A percentile compares a stretch with the other conserved stretches of the same genome.
Evolutionary conservation across 2,113 vertebrate species (phyloP).

Genomic region (Ptychochromis oligacanthus): DNA sequence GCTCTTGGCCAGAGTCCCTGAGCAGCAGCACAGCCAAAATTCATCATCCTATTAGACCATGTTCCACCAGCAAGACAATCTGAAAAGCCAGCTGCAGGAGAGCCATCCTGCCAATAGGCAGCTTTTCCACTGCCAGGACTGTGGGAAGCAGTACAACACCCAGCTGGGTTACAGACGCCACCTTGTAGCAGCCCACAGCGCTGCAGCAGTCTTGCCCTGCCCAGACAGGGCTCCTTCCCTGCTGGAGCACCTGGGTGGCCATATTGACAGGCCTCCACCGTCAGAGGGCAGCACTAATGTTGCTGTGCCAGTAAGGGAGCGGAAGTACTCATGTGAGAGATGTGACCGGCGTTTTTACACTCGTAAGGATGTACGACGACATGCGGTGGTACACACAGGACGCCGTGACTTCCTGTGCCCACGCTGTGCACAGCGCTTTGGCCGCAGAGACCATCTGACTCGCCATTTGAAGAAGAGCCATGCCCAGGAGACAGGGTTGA

Average conservation of each 20-base stretch:
- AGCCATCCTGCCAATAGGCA: conserved; percentile 87
- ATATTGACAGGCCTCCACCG: conserved; percentile 86
- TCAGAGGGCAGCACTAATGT: conserved; percentile 55
- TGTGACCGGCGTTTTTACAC: conserved; percentile 97
- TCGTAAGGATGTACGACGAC: conserved; percentile 93
- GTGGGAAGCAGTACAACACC: conserved; percentile 97
- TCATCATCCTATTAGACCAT: conserved; percentile 88
- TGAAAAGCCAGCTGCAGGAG: conserved; percentile 93
- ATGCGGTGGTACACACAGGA: conserved; percentile 95
- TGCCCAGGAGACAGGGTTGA: conserved; percentile 88
- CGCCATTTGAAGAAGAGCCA: conserved; percentile 98
- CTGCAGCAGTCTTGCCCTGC: conserved; percentile 85
- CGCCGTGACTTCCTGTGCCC: conserved; percentile 96
- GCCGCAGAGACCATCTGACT: conserved; percentile 94
- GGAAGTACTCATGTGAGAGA: conserved; percentile 94
- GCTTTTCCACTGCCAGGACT: conserved; percentile 92
- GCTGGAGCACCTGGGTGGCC: conserved; percentile 91
- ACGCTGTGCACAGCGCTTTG: conserved; percentile 94
- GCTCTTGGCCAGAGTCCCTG: conserved; percentile 88
- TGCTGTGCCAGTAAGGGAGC: conserved; percentile 84
- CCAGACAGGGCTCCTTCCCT: conserved; percentile 89
- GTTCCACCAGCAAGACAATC: conserved; percentile 95
- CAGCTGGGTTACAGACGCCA: conserved; percentile 93
- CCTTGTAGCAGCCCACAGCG: conserved; percentile 78
- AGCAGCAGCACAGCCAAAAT: conserved; percentile 84